Evolutionary conservation across 2,113 vertebrate species (phyloP).

Genomic region (Nicator chloris): DNA sequence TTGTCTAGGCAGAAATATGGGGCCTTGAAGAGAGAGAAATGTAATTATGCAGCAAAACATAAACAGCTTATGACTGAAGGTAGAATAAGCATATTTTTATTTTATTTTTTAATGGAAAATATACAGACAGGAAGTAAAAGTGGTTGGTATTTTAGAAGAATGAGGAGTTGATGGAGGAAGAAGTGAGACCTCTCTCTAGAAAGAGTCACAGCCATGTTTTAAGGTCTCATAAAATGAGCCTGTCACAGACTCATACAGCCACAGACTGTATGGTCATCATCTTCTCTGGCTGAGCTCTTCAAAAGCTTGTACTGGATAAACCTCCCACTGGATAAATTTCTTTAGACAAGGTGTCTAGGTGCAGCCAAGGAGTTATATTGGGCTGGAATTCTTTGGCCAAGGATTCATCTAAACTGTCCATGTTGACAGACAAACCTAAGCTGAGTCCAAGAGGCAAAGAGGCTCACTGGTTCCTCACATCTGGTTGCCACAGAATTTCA

Average conservation of each 20-base stretch:
- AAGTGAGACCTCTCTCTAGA: neutral
- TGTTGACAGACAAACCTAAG: neutral
- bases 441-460: neutral
- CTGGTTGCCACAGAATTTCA: neutral
- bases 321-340: neutral
- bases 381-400: neutral
- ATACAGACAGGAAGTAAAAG: neutral
- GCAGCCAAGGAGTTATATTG: neutral
- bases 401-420: neutral
- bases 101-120: neutral
- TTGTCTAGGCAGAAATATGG: neutral
- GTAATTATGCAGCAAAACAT: neutral
- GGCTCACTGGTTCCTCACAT: rapidly evolving
- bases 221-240: neutral
- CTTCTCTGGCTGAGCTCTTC: neutral
- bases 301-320: neutral
- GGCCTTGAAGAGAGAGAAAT: neutral
- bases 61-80: neutral
- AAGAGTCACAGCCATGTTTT: neutral
- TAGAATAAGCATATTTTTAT: neutral
- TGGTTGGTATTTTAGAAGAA: neutral
- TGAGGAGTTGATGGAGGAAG: neutral
- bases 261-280: no score
- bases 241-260: neutral
- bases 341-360: no score